Conservation (phyloP, 2,888 invertebrate genomes). For the Calameuta pallipes region DNA sequence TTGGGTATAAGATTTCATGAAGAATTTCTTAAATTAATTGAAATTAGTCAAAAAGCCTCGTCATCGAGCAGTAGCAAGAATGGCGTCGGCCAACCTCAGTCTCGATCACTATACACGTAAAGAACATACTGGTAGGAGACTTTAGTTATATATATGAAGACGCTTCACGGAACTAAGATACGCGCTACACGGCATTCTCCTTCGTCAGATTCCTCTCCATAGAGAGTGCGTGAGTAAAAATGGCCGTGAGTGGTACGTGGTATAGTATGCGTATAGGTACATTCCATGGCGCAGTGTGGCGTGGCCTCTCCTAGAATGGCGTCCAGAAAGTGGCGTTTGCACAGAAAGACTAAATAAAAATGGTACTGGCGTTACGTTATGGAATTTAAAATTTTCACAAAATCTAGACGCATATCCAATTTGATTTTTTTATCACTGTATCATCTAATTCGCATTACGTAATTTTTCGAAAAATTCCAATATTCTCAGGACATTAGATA, state of each 20-base stretch:
- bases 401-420: neutral
- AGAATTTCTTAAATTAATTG: neutral
- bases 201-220: neutral
- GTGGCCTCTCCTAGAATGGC: conserved; percentile 31
- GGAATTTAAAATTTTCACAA: neutral
- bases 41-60: neutral
- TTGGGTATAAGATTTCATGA: neutral
- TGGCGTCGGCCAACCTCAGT: neutral
- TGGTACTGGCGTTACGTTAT: neutral
- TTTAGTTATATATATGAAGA: neutral
- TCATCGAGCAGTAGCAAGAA: neutral
- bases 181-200: neutral
- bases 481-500: neutral
- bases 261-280: conserved; percentile 10
- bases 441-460: neutral
- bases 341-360: neutral
- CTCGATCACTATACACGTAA: neutral
- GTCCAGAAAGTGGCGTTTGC: conserved; percentile 31
- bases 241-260: neutral
- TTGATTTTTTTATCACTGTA: neutral
- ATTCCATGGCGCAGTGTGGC: neutral
- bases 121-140: neutral
- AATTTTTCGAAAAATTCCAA: neutral
- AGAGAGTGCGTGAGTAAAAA: neutral
- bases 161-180: neutral